Evolutionary conservation across 2,797 vertebrate species (phyloP).

Genomic region (Syngnathus rostellatus): DNA sequence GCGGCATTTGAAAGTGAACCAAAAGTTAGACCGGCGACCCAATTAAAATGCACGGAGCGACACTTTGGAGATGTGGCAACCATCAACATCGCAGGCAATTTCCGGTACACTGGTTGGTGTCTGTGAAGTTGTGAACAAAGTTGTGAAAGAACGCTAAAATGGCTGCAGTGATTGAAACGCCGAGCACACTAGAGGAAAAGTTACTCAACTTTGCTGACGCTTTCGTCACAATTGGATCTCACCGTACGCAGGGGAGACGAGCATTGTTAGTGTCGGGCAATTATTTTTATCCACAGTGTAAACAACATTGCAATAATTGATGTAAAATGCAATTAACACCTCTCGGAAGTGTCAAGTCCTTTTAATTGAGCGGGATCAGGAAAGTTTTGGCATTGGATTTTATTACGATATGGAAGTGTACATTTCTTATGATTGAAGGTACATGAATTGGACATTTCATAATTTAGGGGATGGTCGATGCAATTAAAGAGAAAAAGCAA

Average conservation of each 20-base stretch:
- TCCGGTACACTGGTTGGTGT: constrained; percentile 18
- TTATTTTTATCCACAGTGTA: background rate
- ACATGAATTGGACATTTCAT: background rate
- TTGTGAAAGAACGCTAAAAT: constrained; percentile 13
- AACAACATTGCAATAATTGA: background rate
- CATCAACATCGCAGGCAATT: constrained; percentile 20
- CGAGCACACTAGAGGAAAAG: background rate
- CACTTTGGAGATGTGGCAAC: constrained; percentile 14
- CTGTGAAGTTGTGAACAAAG: constrained; percentile 4
- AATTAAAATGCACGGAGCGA: constrained; percentile 34
- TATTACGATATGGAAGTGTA: background rate
- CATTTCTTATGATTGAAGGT: too few species aligned
- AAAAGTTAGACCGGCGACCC: constrained; percentile 20
- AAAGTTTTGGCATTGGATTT: background rate
- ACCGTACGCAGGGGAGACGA: background rate
- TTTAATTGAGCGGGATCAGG: background rate
- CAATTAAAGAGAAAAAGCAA: constrained; percentile 41
- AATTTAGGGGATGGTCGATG: constrained; percentile 7
- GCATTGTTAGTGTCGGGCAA: background rate
- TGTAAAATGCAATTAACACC: background rate
- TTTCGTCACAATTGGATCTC: background rate
- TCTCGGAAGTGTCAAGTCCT: background rate
- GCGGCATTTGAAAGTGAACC: constrained; percentile 14
- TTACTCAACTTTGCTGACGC: background rate
- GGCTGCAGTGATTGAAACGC: constrained; percentile 24